Evolutionary conservation across 2,113 vertebrate genomes (phyloP).

Genomic region (Xiphophorus couchianus): DNA sequence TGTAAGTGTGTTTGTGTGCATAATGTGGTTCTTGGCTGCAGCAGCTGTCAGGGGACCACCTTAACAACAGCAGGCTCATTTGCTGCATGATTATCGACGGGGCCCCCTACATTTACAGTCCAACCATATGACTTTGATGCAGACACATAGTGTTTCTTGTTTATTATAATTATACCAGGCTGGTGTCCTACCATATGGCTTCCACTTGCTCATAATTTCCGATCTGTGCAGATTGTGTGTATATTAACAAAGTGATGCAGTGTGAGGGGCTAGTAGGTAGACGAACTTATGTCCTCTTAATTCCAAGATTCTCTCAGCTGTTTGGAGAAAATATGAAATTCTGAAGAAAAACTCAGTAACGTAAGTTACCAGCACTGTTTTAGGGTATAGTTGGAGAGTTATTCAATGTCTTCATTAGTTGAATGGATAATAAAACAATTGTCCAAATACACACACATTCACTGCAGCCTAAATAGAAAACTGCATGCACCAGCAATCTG

Average conservation of each 20-base stretch:
- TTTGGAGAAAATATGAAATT: not conserved
- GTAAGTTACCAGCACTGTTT: not conserved
- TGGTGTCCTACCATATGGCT: constrained; percentile 69
- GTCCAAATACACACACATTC: not conserved
- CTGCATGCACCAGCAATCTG: not conserved
- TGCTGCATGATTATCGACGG: constrained; percentile 73
- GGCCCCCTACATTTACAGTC: constrained; percentile 22
- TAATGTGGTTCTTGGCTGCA: constrained; percentile 27
- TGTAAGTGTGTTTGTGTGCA: constrained; percentile 4
- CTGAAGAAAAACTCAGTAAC: not conserved
- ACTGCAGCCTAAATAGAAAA: not conserved
- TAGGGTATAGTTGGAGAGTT: not conserved
- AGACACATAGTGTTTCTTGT: constrained; percentile 45
- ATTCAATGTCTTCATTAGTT: not conserved
- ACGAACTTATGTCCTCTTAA: not conserved
- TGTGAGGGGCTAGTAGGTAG: constrained; percentile 9
- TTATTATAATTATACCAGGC: constrained; percentile 62
- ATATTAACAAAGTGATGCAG: constrained; percentile 34
- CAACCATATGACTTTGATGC: constrained; percentile 10
- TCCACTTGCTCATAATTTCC: constrained; percentile 38
- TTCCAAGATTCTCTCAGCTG: not conserved
- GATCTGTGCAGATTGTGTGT: constrained; percentile 21
- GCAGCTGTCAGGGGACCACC: constrained; percentile 50
- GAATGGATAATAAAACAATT: not conserved
- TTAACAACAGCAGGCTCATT: constrained; percentile 72